These are phyloP conservation scores for Melangyna quadrimaculata DNA, from an alignment of 2,888 invertebrate genomes.

Conservation along the genomic window DNA sequence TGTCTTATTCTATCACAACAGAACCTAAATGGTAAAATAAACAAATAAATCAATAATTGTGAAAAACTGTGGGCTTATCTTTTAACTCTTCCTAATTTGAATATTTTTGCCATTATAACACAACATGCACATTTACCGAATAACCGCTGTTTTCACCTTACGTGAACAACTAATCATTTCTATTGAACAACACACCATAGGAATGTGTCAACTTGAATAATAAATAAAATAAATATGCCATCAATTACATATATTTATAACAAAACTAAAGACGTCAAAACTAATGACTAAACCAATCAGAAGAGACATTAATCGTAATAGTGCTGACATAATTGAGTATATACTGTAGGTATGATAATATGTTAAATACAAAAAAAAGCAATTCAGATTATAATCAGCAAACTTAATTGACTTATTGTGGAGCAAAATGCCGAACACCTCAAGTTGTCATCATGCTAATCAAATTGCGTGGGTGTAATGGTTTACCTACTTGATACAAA, in stretches of 20 bases:
- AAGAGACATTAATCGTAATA: conserved; percentile 53
- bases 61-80: background rate
- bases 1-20: background rate
- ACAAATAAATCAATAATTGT: background rate
- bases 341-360: background rate
- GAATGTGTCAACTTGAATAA: conserved; percentile 35
- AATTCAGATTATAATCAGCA: conserved; percentile 43
- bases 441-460: conserved; percentile 55
- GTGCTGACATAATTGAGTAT: conserved; percentile 32
- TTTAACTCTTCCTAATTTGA: background rate
- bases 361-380: conserved; percentile 30
- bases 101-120: conserved; percentile 13
- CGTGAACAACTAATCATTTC: conserved; percentile 42
- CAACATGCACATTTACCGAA: background rate
- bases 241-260: conserved; percentile 35
- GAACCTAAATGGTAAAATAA: background rate
- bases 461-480: conserved; percentile 76
- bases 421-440: conserved; percentile 53
- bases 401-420: conserved; percentile 48
- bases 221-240: conserved; percentile 44
- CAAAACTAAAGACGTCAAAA: conserved; percentile 38
- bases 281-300: conserved; percentile 45
- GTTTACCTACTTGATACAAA: conserved; percentile 77
- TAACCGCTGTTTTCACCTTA: conserved; percentile 25
- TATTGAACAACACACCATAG: background rate